Base-by-base conservation (phyloP, 2,113 vertebrate genomes). In the Planiliza haematocheilus region DNA sequence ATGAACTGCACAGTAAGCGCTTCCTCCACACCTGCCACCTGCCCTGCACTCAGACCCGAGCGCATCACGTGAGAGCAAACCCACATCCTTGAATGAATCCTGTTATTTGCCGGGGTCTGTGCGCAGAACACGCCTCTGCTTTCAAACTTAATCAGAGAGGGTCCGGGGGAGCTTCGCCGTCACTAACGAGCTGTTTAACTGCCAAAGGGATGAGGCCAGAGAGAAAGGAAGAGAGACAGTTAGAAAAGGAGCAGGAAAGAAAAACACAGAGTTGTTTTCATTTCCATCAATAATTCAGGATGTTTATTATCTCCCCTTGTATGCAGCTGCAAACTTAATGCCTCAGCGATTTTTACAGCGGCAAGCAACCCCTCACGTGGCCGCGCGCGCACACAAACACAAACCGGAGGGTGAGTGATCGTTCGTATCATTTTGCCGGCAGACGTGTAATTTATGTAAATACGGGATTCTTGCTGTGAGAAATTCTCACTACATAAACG, bases 201-300 rank as follows among this genome's bases (percentile, higher is more conserved):
- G 70, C 21, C 56, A 75, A 83, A 50, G 55, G 60, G 52, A 4
- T 63, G 30, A 66, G 51, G 70, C 70, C 0, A 7, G 36, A 72
- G 41, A 46, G 56, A 49, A 8, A 30, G 42, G 12, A 49, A 34
- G 37, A 43, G n/a, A 46, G 70, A 57, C 36, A 13, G n/a, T 68
- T 66, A 57, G 38, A 9, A 38, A 59, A 16, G 45, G n/a, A 77
- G 61, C 42, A 63, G 62, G 50, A 61, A 70, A 65, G 64, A 24
- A 61, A 78, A 86, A 84, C 68, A 81, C 41, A 30, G 57, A 74
- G 70, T 78, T 86, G 79, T 89, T 90, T 87, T 85, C 38, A 80
- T 86, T 89, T 81, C 65, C 59, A 87, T 91, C 69, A 90, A 91
- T 91, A 85, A 89, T 91, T 88, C 83, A 89, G 71, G 48, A 58